Conservation (phyloP, 2,888 invertebrate species). For the Octonoba sinensis region DNA sequence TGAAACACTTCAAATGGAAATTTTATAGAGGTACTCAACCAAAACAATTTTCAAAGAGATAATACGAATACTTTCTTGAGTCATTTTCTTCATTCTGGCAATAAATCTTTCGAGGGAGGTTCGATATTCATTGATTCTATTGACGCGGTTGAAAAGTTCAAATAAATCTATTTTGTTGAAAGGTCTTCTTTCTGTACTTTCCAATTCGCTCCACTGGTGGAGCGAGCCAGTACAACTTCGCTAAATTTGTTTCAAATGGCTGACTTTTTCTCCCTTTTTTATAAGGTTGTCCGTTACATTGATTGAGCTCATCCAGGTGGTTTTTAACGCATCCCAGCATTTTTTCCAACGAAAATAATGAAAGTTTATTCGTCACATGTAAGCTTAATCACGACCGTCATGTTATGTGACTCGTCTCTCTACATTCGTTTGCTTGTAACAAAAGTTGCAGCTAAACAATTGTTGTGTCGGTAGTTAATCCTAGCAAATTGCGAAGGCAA, state of each 20-base stretch:
- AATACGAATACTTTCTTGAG: background rate
- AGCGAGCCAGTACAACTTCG: constrained; percentile 13
- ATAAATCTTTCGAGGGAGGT: no score
- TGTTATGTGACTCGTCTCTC: background rate
- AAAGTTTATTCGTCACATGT: no score
- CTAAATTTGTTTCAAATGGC: constrained; percentile 17
- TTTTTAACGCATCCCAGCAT: background rate
- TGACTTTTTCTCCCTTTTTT: background rate
- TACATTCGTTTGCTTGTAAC: background rate
- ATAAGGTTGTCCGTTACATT: constrained; percentile 4
- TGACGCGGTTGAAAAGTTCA: no score
- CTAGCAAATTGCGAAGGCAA: no score
- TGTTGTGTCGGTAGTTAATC: no score
- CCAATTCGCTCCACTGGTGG: constrained; percentile 8
- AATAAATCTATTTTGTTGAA: constrained; percentile 2
- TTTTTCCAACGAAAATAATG: no score
- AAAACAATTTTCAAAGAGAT: no score
- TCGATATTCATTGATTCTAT: no score
- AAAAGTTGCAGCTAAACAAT: background rate
- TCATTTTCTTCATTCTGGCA: no score
- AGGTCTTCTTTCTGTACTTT: constrained; percentile 2
- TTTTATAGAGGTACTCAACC: no score
- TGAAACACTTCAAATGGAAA: no score
- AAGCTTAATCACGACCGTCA: no score
- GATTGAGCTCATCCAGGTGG: constrained; percentile 5